A percentile compares a stretch with the other conserved stretches of the same genome.
Evolutionary conservation across 2,888 invertebrate genomes (phyloP).

Genomic region (Epinotia demarniana): DNA sequence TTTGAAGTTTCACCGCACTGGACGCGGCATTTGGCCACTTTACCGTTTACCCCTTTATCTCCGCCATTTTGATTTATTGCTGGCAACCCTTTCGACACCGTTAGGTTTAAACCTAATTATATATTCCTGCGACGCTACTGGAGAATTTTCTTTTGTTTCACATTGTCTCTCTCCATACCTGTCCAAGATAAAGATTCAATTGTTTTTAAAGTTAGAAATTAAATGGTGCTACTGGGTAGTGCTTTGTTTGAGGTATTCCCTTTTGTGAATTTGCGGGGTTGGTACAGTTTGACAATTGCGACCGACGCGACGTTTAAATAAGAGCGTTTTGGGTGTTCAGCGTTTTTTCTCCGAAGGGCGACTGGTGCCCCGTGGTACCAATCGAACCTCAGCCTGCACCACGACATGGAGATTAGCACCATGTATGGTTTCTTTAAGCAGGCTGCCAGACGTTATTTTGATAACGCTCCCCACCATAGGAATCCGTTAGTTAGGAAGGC

Average conservation of each 20-base stretch:
- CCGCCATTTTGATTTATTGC: constrained; percentile 57
- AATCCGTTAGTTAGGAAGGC: too few species aligned
- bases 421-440: too few species aligned
- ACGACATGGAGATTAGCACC: too few species aligned
- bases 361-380: too few species aligned
- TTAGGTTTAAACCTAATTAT: constrained; percentile 61
- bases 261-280: constrained; percentile 17
- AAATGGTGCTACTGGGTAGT: constrained; percentile 45
- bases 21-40: constrained; percentile 56
- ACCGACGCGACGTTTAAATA: constrained; percentile 4
- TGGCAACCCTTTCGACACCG: constrained; percentile 51
- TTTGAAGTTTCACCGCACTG: constrained; percentile 17
- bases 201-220: constrained; percentile 40
- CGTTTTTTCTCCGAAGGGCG: too few species aligned
- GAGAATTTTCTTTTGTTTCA: constrained; percentile 47
- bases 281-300: constrained; percentile 18
- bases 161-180: constrained; percentile 46
- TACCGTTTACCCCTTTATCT: constrained; percentile 65
- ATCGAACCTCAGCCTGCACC: too few species aligned
- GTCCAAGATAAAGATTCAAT: constrained; percentile 39
- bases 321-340: background rate
- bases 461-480: too few species aligned
- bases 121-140: constrained; percentile 59
- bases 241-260: constrained; percentile 17
- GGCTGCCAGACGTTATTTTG: too few species aligned